Evolutionary conservation across 2,888 invertebrate species (phyloP).

Genomic region (Disparrhopalites patrizii): DNA sequence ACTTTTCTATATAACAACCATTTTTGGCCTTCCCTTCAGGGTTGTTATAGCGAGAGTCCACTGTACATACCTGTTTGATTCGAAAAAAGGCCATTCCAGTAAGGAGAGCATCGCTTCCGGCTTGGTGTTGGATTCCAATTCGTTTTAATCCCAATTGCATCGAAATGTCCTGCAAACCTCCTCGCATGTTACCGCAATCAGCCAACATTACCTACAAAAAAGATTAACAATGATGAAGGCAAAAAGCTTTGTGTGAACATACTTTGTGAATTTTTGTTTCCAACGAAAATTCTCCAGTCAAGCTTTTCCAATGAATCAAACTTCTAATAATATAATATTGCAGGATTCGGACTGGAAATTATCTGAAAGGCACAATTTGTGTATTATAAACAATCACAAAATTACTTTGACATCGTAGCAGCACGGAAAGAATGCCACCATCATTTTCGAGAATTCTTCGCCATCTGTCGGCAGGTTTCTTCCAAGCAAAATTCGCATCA

Average conservation of each 20-base stretch:
- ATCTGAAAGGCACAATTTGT: no score
- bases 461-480: conserved; percentile 92
- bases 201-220: conserved; percentile 68
- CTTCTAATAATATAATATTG: no score
- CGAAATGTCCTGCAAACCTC: conserved; percentile 95
- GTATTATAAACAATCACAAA: background rate
- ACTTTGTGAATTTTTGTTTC: conserved; percentile 47
- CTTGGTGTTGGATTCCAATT: conserved; percentile 96
- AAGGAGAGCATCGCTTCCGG: conserved; percentile 93
- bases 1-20: no score
- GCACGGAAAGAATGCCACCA: conserved; percentile 90
- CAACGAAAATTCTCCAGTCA: background rate
- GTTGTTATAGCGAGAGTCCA: no score
- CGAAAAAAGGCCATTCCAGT: conserved; percentile 99
- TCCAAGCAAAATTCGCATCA: conserved; percentile 89
- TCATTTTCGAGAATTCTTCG: conserved; percentile 88
- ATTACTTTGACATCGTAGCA: conserved; percentile 92
- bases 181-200: conserved; percentile 94
- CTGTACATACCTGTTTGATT: conserved; percentile 56
- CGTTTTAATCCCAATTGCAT: conserved; percentile 84
- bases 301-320: no score
- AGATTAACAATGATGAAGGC: no score
- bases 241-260: no score
- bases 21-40: no score
- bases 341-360: no score